Conservation (phyloP, 2,797 vertebrate species). For the Glossophaga mutica region DNA sequence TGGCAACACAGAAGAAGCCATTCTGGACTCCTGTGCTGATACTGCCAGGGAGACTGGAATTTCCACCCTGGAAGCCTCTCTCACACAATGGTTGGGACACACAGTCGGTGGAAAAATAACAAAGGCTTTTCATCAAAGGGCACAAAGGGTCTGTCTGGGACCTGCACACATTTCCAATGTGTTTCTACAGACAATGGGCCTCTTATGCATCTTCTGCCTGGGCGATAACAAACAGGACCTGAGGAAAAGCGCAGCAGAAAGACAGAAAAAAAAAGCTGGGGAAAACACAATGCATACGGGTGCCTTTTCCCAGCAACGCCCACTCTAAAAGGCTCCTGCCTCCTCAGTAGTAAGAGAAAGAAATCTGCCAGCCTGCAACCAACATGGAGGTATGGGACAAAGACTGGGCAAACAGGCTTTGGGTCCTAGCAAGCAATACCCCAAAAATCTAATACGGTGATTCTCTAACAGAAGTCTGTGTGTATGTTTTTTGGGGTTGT, state of each 20-base stretch:
- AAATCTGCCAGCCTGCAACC: not conserved
- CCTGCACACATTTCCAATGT: slow-evolving; percentile 13
- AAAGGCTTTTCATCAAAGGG: slow-evolving; percentile 61
- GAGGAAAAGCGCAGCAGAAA: not conserved
- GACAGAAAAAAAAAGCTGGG: not conserved
- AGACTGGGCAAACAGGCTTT: not conserved
- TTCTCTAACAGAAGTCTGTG: not conserved
- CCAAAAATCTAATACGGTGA: not conserved
- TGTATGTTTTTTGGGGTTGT: not conserved
- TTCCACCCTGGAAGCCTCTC: not conserved
- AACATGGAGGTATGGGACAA: not conserved
- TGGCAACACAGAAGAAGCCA: not conserved
- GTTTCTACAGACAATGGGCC: slow-evolving; percentile 43
- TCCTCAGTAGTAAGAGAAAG: not conserved
- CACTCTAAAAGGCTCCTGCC: not conserved
- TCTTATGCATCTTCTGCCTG: slow-evolving; percentile 40
- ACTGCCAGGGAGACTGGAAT: not conserved
- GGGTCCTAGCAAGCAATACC: not conserved
- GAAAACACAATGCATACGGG: not conserved
- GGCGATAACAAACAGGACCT: not conserved
- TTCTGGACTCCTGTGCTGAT: not conserved
- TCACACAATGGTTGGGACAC: not conserved
- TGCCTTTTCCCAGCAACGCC: not conserved
- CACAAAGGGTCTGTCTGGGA: slow-evolving; percentile 60
- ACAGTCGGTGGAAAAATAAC: slow-evolving; percentile 40